Base-by-base conservation (phyloP, 2,113 vertebrate species). In the Campylorhamphus procurvoides region DNA sequence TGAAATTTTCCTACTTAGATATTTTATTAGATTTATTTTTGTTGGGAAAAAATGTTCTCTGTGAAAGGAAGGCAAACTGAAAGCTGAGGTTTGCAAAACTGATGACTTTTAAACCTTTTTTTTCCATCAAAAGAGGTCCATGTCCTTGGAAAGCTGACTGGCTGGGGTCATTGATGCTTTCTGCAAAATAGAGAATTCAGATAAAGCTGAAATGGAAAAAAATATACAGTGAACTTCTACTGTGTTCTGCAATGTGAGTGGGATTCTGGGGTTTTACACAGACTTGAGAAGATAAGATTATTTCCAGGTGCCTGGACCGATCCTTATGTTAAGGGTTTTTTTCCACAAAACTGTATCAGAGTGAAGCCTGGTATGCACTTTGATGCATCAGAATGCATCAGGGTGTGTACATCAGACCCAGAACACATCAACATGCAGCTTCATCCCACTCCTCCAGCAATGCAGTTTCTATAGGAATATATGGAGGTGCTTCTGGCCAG, bases 201-300 rank as follows among this genome's bases (percentile, higher is more conserved):
- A 31, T 64, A 31, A 87, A 71, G 40, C 2, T 60, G 46, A 89
- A 89, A 87, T 9, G 5, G 6, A 62, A 55, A 56, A 55, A 80
- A 62, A 33, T 4, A 44, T 6, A 13, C 17, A 8, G 5, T 64
- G 20, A 67, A 42, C 5, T 67, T 74, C 31, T 2, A 3, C 56
- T 39, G 11, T 47, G n/a, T 73, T 69, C 7, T 18, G 13, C n/a
- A 55, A 1, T 20, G 11, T 33, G 13, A 2, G 9, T 47, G 35
- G 3, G 37, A n/a, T 37, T 84, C 46, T 58, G n/a, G 6, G 3
- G 2, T 50, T 92, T 82, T 55, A 18, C 0, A 0, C 7, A 40
- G 9, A 18, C 18, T 59, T 68, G 27, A 84, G 42, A 84, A 40
- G 14, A 52, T 52, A 20, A 60, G 52, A 55, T 82, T 55, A 67